These are phyloP conservation scores for Nyctibius grandis DNA, from an alignment of 2,797 vertebrate species.

Conservation along the genomic window DNA sequence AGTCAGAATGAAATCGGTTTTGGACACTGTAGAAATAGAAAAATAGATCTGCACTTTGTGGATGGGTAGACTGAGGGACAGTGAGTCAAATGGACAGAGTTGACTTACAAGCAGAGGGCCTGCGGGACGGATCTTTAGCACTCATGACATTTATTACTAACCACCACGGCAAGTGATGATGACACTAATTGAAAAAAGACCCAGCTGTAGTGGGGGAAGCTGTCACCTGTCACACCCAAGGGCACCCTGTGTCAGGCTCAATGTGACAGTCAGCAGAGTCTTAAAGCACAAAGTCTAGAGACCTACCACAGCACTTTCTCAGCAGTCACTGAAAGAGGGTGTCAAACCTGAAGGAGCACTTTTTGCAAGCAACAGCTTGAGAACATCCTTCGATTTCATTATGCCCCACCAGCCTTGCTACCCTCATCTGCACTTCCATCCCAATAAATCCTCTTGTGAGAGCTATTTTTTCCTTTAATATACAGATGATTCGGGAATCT, in stretches of 20 bases:
- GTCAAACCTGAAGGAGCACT: neutral
- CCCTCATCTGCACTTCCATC: neutral
- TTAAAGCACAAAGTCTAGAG: neutral
- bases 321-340: neutral
- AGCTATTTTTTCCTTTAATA: neutral
- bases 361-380: neutral
- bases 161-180: neutral
- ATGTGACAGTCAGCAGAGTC: neutral
- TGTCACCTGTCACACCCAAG: neutral
- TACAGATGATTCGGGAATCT: neutral
- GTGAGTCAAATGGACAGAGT: neutral
- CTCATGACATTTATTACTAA: neutral
- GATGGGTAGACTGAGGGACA: neutral
- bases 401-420: neutral
- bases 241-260: neutral
- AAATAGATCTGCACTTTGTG: neutral
- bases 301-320: neutral
- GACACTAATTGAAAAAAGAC: neutral
- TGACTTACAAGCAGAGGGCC: neutral
- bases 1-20: neutral
- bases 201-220: neutral
- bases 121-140: neutral
- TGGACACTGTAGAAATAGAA: neutral
- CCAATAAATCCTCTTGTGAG: neutral
- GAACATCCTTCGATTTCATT: neutral